Evolutionary conservation across 2,888 invertebrate species (phyloP).

Genomic region (Orthosia gracilis): DNA sequence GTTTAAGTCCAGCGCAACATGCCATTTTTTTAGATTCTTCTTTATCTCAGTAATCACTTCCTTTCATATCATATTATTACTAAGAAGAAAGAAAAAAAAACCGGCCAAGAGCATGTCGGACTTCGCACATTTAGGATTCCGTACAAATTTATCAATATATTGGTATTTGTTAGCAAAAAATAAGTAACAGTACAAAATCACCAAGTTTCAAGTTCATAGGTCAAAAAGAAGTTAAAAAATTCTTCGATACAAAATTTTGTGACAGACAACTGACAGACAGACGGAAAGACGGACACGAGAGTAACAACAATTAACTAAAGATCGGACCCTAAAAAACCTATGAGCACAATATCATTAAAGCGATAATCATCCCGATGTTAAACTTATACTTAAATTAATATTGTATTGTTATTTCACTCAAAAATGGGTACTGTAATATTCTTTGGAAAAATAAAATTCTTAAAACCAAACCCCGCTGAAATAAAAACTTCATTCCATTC

Average conservation of each 20-base stretch:
- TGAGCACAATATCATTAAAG: background rate
- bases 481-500: slow-evolving; percentile 34
- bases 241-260: too few species aligned
- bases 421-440: background rate
- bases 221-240: too few species aligned
- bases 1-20: background rate
- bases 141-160: too few species aligned
- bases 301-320: too few species aligned
- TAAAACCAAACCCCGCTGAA: background rate
- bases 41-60: background rate
- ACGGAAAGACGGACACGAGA: too few species aligned
- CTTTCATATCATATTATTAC: background rate
- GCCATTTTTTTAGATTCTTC: too few species aligned
- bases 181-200: too few species aligned
- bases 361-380: background rate
- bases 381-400: background rate
- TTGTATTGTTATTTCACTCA: background rate
- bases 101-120: too few species aligned
- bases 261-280: too few species aligned
- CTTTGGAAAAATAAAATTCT: background rate
- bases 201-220: too few species aligned
- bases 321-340: background rate
- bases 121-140: too few species aligned
- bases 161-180: too few species aligned
- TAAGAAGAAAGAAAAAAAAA: background rate